Evolutionary conservation across 2,113 vertebrate species (phyloP), one percentile per base, ranked within the genome.

Genomic region (Passer montanus): DNA sequence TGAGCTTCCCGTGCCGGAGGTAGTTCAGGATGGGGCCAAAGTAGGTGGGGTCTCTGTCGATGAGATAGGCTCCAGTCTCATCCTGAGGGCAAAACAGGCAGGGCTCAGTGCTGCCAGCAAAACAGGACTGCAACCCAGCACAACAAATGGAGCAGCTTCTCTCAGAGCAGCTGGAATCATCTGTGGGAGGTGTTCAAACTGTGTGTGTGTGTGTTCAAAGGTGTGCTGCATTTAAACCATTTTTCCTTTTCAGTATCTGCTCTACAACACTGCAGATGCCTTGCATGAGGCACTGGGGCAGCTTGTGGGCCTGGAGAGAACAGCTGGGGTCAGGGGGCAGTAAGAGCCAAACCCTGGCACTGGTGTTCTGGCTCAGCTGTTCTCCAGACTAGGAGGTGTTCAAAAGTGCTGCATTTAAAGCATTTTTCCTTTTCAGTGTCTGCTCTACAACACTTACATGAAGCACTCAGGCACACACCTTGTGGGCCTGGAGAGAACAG

Each of bases 1-100:
- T 99, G 95, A 99, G 98, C 96, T 99, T 99, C 84, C 99, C 99
- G 2, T 99, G 99, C n/a, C 99, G 98, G 94, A 99, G 98, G 98
- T 99, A 99, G 97, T 99, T 99, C 56, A 99, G 98, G 89, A 99
- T 99, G 1, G 99, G 99, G n/a, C 99, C 99, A 28, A 99, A 99
- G 96, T 99, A 99, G 0, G 99, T 99, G 87, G 99, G 99, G 97
- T 99, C 99, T 94, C 99, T 98, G 97, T 99, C 99, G 63, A 99
- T 99, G 97, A 99, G 98, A 98, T 99, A 99, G 3, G 99, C 99
- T 46, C 99, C 99, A 0, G 99, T 99, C 96, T 99, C 99, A 27
- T 99, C 99, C 99, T 99, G 98, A 9, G 81, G 84, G 41, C 19
- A 50, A 60, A 76, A 49, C 2, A 3, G 47, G 33, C 9, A 67